These are phyloP conservation scores for Rhingia rostrata DNA, from an alignment of 2,888 invertebrate genomes.

Conservation along the genomic window DNA sequence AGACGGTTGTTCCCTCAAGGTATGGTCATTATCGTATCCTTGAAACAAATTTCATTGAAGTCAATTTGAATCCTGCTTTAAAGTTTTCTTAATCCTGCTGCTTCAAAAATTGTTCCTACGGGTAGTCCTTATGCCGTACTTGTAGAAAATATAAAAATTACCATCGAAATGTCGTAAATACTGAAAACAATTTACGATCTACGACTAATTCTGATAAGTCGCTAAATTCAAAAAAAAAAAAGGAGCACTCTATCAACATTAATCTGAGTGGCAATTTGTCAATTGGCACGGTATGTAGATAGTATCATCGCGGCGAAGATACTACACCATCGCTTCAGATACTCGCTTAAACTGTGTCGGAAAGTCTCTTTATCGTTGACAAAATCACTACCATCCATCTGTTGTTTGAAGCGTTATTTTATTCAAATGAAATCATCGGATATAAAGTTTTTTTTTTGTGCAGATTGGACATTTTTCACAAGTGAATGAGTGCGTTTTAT, in stretches of 20 bases:
- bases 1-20: too few relatives aligned
- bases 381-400: constrained; percentile 1
- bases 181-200: constrained; percentile 27
- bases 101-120: too few relatives aligned
- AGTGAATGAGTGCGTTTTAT: constrained; percentile 17
- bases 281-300: not conserved
- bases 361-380: not conserved
- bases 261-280: constrained; percentile 49
- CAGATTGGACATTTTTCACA: constrained; percentile 20
- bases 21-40: too few relatives aligned
- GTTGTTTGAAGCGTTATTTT: constrained; percentile 21
- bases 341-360: too few relatives aligned
- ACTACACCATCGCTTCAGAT: not conserved
- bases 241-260: constrained; percentile 20
- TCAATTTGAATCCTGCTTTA: too few relatives aligned
- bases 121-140: too few relatives aligned
- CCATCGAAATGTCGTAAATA: constrained; percentile 43
- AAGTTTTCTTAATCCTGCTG: not conserved
- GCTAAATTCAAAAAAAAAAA: constrained; percentile 25
- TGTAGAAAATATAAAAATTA: constrained; percentile 12
- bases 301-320: not conserved
- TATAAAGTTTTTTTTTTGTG: not conserved
- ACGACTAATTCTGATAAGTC: constrained; percentile 27
- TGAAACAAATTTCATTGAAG: too few relatives aligned
- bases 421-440: constrained; percentile 42